Evolutionary conservation across 2,888 invertebrate genomes (phyloP).

Genomic region (Drosophila histrio): DNA sequence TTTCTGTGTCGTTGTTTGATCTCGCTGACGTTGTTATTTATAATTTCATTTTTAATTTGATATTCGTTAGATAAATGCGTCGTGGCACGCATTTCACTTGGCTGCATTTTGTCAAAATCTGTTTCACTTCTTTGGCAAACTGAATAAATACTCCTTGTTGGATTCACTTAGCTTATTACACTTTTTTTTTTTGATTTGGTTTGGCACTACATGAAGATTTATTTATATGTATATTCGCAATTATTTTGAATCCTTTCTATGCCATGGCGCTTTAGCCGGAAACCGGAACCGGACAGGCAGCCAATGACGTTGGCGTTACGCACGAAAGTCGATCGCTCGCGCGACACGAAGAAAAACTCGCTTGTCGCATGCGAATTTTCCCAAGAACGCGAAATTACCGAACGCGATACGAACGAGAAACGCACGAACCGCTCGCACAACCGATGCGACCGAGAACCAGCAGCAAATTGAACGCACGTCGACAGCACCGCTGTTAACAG

Average conservation of each 20-base stretch:
- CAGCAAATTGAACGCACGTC: conserved; percentile 49
- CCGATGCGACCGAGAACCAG: conserved; percentile 63
- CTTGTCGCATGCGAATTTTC: conserved; percentile 36
- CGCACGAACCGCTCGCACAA: conserved; percentile 77
- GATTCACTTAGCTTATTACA: conserved; percentile 29
- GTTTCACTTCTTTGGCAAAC: conserved; percentile 31
- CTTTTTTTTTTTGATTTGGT: conserved; percentile 10
- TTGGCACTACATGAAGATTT: conserved; percentile 24
- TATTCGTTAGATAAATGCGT: conserved; percentile 49
- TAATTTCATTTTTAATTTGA: conserved; percentile 41
- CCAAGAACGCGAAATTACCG: conserved; percentile 27
- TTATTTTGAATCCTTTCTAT: conserved; percentile 25
- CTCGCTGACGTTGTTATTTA: conserved; percentile 33
- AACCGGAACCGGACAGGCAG: conserved; percentile 21
- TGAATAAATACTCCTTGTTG: background rate
- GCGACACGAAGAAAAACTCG: conserved; percentile 35
- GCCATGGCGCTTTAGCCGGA: conserved; percentile 49
- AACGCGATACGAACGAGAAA: conserved; percentile 20
- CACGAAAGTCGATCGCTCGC: conserved; percentile 50
- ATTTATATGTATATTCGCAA: conserved; percentile 4
- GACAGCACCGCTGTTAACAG: conserved; percentile 28
- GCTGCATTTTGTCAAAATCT: conserved; percentile 69
- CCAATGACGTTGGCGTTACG: conserved; percentile 49
- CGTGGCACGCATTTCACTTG: conserved; percentile 44
- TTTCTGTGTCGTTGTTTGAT: conserved; percentile 53